Conservation (phyloP, 30 jellyfish, hydroid and myxozoan genomes). For the Turritopsis dohrnii region DNA sequence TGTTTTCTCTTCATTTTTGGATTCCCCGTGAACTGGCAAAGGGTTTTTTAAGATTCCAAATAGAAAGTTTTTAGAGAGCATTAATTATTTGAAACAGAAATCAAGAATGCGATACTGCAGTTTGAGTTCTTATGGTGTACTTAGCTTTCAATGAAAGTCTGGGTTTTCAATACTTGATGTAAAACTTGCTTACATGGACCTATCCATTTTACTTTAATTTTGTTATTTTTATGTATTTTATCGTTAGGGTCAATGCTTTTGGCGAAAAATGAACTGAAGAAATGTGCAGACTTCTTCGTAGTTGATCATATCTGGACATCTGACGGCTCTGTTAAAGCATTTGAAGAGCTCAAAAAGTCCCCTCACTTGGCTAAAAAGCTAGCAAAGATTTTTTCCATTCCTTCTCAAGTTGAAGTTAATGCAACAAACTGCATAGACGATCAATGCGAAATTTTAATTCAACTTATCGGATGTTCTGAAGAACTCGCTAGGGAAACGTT, state of each 20-base stretch:
- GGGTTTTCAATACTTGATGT: too few species aligned
- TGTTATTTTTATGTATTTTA: too few species aligned
- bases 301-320: conserved; percentile 86
- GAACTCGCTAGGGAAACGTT: conserved; percentile 22
- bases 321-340: conserved; percentile 58
- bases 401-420: conserved; percentile 13
- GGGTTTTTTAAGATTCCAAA: too few species aligned
- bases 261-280: conserved; percentile 38
- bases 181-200: too few species aligned
- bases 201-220: too few species aligned
- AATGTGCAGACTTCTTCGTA: conserved; percentile 50
- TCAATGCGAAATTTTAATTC: background rate
- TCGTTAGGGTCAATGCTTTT: conserved; percentile 33
- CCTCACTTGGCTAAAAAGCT: conserved; percentile 52
- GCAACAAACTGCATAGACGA: background rate
- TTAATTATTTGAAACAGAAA: too few species aligned
- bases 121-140: too few species aligned
- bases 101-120: too few species aligned
- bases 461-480: background rate
- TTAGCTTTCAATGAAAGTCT: too few species aligned
- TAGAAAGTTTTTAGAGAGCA: too few species aligned
- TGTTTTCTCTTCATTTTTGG: too few species aligned
- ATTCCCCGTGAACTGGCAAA: too few species aligned
- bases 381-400: conserved; percentile 49
- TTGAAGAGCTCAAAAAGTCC: conserved; percentile 52